These are phyloP conservation scores for Aphidoletes aphidimyza DNA, from an alignment of 2,888 invertebrate genomes.

Conservation along the genomic window DNA sequence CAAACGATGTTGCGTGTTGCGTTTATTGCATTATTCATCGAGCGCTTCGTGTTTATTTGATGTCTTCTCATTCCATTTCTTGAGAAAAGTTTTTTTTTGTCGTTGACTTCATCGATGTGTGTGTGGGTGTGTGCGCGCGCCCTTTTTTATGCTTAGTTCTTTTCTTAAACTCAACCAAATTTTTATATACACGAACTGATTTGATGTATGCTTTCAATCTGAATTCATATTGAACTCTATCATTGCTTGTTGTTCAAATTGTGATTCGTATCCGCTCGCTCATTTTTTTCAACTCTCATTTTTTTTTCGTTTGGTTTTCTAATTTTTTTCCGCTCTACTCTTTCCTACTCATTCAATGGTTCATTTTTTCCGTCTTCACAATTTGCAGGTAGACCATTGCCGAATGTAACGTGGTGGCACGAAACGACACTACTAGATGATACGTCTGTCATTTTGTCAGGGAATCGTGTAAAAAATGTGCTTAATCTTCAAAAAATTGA, in stretches of 20 bases:
- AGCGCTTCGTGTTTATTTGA: constrained; percentile 19
- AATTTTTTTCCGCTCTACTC: background rate
- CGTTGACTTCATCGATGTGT: background rate
- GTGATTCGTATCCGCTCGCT: background rate
- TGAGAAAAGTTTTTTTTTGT: background rate
- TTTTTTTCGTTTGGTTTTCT: background rate
- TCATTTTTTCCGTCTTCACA: background rate
- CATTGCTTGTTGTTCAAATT: background rate
- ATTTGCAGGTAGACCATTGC: constrained; percentile 74
- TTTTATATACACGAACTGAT: constrained; percentile 3
- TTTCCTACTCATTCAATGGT: background rate
- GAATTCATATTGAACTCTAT: constrained; percentile 25
- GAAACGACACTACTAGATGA: constrained; percentile 73
- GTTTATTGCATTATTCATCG: constrained; percentile 49
- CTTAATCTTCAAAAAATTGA: constrained; percentile 72
- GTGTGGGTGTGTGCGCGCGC: background rate
- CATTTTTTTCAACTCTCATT: background rate
- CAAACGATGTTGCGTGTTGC: constrained; percentile 43
- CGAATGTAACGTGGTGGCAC: constrained; percentile 75
- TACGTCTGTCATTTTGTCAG: constrained; percentile 71
- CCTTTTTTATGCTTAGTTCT: background rate
- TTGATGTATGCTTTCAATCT: constrained; percentile 43
- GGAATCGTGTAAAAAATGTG: constrained; percentile 74
- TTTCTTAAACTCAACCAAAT: background rate
- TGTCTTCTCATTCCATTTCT: background rate